Evolutionary conservation across 1,140 invertebrate species (phyloP), one percentile per base, ranked within the genome.

Genomic region (Trissolcus basalis): DNA sequence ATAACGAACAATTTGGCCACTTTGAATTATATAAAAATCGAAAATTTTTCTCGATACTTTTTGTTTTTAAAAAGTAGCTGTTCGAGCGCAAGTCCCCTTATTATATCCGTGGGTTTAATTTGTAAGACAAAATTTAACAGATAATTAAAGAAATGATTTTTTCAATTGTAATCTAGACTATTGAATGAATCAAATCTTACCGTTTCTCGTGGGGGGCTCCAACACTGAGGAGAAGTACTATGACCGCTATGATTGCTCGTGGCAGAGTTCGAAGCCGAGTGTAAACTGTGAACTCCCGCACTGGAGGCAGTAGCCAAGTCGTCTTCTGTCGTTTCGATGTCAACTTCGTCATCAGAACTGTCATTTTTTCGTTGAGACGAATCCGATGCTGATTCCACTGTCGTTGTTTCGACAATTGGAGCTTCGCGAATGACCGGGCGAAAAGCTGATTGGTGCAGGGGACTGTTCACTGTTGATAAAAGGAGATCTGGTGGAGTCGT

Each of bases 401-500:
- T 19, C 19, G 79, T 49, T 4, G 79, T 59, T 47, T 86, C 83
- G 9, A 82, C 54, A 8, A 83, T 75, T n/a, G 80, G 80, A 2
- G 83, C 81, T 4, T 79, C 80, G 36, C 86, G 84, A 58, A 86
- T 83, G 0, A 93, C 92, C 6, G 92, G 92, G 64, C 91, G 91
- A 79, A 93, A 93, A n/a, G 92, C 92, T 4, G 92, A 93, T 63
- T 90, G 90, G 81, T 91, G 90, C 39, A 85, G 73, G 14, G 80
- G 63, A 45, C 74, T 81, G 27, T 81, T 75, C 16, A 77, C 82
- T 36, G 84, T 65, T 5, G 84, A 68, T 55, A 86, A 77, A n/a
- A 85, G 43, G 4, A 83, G 78, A 47, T 86, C 86, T 15, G 77
- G 75, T 41, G 85, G 78, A 55, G 53, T 78, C 33, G 82, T 61